Base-by-base conservation (phyloP, 2,113 vertebrate genomes). In the Thryonomys swinderianus region DNA sequence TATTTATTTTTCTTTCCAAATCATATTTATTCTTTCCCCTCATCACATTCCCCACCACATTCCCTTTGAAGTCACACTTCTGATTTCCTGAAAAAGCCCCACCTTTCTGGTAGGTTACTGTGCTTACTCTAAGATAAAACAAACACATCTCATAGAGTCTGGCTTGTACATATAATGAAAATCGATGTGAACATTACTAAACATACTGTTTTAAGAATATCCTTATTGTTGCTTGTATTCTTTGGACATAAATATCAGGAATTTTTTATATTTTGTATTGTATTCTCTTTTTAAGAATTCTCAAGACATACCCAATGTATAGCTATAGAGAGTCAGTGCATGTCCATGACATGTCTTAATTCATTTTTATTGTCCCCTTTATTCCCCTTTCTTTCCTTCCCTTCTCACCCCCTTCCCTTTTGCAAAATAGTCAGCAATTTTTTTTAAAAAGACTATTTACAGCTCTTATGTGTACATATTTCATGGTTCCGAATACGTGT, bases 91-190 rank as follows among this genome's bases (percentile, higher is more conserved):
- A 66, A 40, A 78, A 73, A 90, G 17, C 0, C 32, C 34, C 27
- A 2, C 4, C 16, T 85, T 61, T 42, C 8, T 57, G 4, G 25
- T 42, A 79, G 3, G 4, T 74, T 62, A 37, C 34, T 71, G 4
- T 32, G 5, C 71, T 79, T n/a, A 55, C 48, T 93, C 45, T 86
- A 94, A 81, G 21, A 48, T 74, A 40, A 51, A 96, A 82, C 64
- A n/a, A n/a, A 55, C 66, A 16, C 12, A 88, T 9, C 83, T n/a
- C 25, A 85, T 67, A 67, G 11, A 85, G 27, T 62, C 13, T 20
- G 34, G 78, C 7, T 82, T 80, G 92, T 7, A 89, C 3, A 55
- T 53, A 14, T n/a, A 84, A 32, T 48, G 79, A n/a, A 40, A 80
- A 30, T 40, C 74, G 1, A 3, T 61, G 1, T 59, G 13, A 51